Evolutionary conservation across 2,113 vertebrate species (phyloP).

Genomic region (Brachyhypopomus gauderio): DNA sequence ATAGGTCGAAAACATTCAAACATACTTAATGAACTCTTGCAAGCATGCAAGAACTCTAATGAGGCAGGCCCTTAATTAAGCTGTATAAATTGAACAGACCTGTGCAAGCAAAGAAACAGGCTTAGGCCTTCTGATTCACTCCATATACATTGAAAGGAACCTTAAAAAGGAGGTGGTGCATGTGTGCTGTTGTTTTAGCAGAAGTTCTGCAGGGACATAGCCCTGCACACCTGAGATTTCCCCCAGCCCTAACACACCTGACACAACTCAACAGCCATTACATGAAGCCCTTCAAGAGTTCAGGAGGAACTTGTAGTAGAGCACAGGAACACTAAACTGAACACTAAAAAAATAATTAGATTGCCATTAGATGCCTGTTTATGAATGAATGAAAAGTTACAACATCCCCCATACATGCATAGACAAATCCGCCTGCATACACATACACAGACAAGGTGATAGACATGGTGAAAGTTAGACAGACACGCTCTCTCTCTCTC

Average conservation of each 20-base stretch:
- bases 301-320: too few species aligned
- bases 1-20: slow-evolving; percentile 55
- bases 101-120: background rate
- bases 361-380: too few species aligned
- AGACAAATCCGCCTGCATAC: too few species aligned
- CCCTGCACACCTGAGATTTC: background rate
- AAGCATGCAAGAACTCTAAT: background rate
- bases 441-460: too few species aligned
- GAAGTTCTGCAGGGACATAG: background rate
- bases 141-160: background rate
- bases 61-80: background rate
- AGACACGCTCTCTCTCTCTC: too few species aligned
- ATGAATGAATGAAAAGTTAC: too few species aligned
- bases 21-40: slow-evolving; percentile 41
- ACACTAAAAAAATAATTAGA: too few species aligned
- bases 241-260: background rate
- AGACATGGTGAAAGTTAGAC: too few species aligned
- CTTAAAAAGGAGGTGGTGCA: background rate
- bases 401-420: too few species aligned
- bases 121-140: background rate
- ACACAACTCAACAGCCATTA: background rate
- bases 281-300: too few species aligned
- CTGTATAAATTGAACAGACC: background rate
- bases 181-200: background rate
- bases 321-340: too few species aligned